These are phyloP conservation scores for Brachynemurus nebulosus DNA, from an alignment of 2,888 invertebrate species.

Conservation along the genomic window DNA sequence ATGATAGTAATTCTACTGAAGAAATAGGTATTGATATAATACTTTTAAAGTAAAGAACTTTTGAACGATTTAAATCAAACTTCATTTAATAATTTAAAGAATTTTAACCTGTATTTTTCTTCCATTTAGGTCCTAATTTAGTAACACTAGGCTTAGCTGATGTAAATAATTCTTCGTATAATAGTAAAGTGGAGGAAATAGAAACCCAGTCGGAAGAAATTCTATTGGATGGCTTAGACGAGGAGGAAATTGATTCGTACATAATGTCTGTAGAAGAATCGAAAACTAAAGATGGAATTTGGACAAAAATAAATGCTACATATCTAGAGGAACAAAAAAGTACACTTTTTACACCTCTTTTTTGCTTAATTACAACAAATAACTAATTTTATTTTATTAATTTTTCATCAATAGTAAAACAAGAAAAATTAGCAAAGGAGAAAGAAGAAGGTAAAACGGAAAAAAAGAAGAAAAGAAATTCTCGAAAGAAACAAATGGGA, in stretches of 20 bases:
- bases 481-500: slow-evolving; percentile 45
- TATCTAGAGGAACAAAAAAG: slow-evolving; percentile 73
- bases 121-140: neutral
- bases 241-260: slow-evolving; percentile 78
- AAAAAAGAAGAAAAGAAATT: slow-evolving; percentile 49
- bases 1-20: slow-evolving; percentile 25
- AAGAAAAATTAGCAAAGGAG: slow-evolving; percentile 65
- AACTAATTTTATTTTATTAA: neutral
- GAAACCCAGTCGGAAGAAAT: slow-evolving; percentile 17
- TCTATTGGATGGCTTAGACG: slow-evolving; percentile 68
- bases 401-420: slow-evolving; percentile 47
- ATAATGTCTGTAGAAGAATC: slow-evolving; percentile 73
- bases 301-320: slow-evolving; percentile 78
- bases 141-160: neutral
- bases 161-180: neutral
- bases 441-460: slow-evolving; percentile 74
- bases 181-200: neutral
- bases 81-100: neutral
- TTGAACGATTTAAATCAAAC: neutral
- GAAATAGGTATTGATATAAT: slow-evolving; percentile 12
- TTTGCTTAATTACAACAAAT: neutral
- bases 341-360: slow-evolving; percentile 27
- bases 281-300: slow-evolving; percentile 64
- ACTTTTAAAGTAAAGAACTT: neutral
- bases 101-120: neutral